Conservation (phyloP, 2,113 vertebrate species). For the Zeus faber region DNA sequence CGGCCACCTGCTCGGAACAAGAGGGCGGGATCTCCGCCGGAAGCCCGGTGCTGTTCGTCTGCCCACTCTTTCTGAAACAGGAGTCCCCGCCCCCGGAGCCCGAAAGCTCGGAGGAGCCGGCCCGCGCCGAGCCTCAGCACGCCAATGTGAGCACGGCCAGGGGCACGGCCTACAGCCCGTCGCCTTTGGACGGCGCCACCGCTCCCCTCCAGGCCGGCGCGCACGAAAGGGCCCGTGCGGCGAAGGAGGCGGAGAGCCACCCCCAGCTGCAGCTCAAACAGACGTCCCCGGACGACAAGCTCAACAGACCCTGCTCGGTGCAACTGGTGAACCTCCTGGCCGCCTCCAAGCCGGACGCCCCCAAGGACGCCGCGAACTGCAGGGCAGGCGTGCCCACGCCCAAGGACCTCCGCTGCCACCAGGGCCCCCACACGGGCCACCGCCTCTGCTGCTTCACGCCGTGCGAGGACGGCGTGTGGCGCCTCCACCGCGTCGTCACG, state of each 20-base stretch:
- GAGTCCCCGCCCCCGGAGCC: constrained; percentile 13
- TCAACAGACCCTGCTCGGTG: constrained; percentile 56
- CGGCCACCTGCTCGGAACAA: constrained; percentile 12
- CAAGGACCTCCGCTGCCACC: constrained; percentile 70
- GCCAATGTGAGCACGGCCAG: constrained; percentile 42
- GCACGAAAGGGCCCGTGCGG: constrained; percentile 26
- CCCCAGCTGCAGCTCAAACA: constrained; percentile 56
- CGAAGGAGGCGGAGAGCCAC: constrained; percentile 23
- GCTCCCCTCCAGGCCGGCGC: constrained; percentile 24
- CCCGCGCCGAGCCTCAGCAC: constrained; percentile 42
- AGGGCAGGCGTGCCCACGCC: constrained; percentile 21
- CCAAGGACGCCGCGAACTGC: background rate
- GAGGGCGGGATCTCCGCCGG: background rate
- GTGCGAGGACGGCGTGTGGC: constrained; percentile 61
- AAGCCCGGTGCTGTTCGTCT: constrained; percentile 40
- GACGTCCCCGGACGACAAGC: constrained; percentile 41
- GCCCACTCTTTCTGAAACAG: constrained; percentile 37
- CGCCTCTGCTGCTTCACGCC: constrained; percentile 71
- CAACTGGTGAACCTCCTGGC: constrained; percentile 63
- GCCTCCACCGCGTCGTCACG: constrained; percentile 43
- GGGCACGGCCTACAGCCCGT: constrained; percentile 47
- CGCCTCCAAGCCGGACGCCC: background rate
- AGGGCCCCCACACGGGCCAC: constrained; percentile 67
- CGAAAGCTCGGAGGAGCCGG: constrained; percentile 3
- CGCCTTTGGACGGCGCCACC: constrained; percentile 30